Percentiles rank a stretch among this genome's conserved stretches.
Conservation (phyloP, 2,797 vertebrate species). For the Lepidocolaptes lacrymiger region DNA sequence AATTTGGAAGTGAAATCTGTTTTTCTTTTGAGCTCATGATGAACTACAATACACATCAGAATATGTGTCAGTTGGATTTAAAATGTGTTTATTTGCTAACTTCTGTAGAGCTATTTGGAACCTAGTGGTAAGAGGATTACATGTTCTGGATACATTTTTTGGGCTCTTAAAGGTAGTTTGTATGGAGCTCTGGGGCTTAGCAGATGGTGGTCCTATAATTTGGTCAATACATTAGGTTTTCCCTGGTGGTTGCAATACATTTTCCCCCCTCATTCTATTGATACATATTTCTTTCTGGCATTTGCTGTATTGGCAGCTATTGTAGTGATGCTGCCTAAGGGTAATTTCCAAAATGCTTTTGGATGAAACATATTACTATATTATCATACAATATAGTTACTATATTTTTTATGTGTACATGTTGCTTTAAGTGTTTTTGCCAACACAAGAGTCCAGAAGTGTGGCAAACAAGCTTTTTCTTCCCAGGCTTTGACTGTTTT, state of each 20-base stretch:
- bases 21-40: neutral
- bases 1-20: neutral
- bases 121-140: neutral
- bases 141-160: neutral
- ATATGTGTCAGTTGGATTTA: neutral
- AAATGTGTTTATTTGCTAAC: neutral
- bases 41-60: neutral
- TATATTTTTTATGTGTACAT: rapidly evolving
- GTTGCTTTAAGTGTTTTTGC: neutral
- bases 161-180: neutral
- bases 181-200: neutral
- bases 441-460: neutral
- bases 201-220: neutral
- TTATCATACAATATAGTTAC: neutral
- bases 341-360: neutral
- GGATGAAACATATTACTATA: neutral
- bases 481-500: neutral
- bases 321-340: neutral
- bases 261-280: neutral
- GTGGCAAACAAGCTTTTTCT: neutral
- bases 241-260: neutral
- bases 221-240: neutral
- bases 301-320: neutral
- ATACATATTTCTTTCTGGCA: neutral
- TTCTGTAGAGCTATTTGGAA: neutral